phyloP scores from a whole-genome alignment of 2,797 vertebrate species.

The Propithecus perrieri region DNA sequence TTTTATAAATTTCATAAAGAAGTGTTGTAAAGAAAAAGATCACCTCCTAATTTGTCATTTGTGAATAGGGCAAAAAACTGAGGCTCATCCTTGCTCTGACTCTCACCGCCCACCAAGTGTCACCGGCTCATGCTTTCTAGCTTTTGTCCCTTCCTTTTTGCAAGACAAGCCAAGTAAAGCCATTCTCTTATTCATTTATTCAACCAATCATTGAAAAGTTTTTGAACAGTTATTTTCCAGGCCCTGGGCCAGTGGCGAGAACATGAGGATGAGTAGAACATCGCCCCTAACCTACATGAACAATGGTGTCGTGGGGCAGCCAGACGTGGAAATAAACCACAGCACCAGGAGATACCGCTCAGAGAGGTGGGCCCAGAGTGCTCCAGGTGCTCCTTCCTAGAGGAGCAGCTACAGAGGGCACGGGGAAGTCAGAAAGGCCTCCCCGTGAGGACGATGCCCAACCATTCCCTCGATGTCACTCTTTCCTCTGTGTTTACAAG shows the following conservation, averaged over 20 bases:
- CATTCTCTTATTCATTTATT: background rate
- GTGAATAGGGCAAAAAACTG: background rate
- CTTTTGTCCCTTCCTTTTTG: background rate
- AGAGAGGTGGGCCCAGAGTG: rapidly evolving
- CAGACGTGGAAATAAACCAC: background rate
- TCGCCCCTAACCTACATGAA: background rate
- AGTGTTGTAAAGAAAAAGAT: slow-evolving; percentile 28
- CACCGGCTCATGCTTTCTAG: background rate
- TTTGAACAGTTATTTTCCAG: background rate
- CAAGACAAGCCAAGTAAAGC: background rate
- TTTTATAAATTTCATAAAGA: background rate
- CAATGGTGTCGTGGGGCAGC: background rate
- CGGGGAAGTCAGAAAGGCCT: background rate
- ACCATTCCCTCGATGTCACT: rapidly evolving
- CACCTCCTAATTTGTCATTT: background rate
- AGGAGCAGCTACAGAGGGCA: background rate
- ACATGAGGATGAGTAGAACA: background rate
- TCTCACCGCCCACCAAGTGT: background rate
- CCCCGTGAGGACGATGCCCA: background rate
- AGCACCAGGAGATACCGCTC: background rate
- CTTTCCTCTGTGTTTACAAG: background rate
- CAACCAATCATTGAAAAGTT: background rate
- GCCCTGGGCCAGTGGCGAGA: too few relatives aligned
- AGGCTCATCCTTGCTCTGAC: background rate
- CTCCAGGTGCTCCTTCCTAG: background rate